Conservation (phyloP, 1,140 invertebrate genomes). For the Pygmarrhopalites habei region DNA sequence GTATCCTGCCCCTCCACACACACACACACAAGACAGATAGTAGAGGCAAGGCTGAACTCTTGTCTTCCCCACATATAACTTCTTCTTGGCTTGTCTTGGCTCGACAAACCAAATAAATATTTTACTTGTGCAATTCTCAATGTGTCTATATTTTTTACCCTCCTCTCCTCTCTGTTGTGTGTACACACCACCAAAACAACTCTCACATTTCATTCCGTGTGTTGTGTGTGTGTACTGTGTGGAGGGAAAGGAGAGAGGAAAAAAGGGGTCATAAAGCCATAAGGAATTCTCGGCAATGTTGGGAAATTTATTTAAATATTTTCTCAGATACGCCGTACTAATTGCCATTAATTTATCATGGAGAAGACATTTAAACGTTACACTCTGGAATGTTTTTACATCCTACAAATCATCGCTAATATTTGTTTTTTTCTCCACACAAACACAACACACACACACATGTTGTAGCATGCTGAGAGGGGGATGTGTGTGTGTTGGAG, state of each 20-base stretch:
- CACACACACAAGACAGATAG: background rate
- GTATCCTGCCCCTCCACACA: background rate
- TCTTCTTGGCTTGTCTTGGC: background rate
- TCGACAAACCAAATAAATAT: conserved; percentile 2
- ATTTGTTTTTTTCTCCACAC: conserved; percentile 8
- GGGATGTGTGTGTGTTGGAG: no score
- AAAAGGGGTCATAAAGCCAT: background rate
- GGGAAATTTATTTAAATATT: conserved; percentile 14
- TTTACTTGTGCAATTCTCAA: conserved; percentile 7
- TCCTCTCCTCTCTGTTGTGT: background rate
- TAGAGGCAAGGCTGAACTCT: no score
- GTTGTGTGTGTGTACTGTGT: background rate
- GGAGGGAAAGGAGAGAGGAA: background rate
- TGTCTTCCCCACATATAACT: no score
- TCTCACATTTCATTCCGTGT: no score
- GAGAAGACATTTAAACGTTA: background rate
- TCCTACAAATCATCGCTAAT: conserved; percentile 11
- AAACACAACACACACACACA: no score
- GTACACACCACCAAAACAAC: no score
- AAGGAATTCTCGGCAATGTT: background rate
- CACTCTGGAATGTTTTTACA: background rate
- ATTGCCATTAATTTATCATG: conserved; percentile 15
- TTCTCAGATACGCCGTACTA: background rate
- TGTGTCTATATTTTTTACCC: background rate
- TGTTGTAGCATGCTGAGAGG: no score